Base-by-base conservation (phyloP, 1,140 invertebrate species). In the Macrostomum lignano region DNA sequence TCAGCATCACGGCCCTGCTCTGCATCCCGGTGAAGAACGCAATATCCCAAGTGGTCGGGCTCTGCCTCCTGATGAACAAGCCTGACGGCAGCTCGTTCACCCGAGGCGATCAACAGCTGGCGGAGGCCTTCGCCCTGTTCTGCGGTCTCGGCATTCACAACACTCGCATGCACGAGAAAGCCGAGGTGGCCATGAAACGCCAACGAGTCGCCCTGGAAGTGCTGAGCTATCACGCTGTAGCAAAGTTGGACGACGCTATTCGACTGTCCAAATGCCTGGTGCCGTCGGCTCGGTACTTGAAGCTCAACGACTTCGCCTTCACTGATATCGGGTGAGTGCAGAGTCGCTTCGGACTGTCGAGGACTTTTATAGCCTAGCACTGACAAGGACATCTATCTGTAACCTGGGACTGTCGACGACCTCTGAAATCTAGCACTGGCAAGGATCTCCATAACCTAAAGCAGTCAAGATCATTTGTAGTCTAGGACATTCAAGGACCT, bases 61-160 rank as follows among this genome's bases (percentile, higher is more conserved):
- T 91, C 1, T 81, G 81, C 21, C 78, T 91, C 63, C 82, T 88
- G 40, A 82, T 91, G 42, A 93, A 91, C 53, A 91, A 91, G 61
- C 43, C 72, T 28, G 70, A 76, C 49, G 73, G 68, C 51, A 69
- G 68, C 46, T 70, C 76, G 45, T 93, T 91, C 52, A 77, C 73
- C 1, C 62, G 71, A 4, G 68, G 70, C 38, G 82, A 93, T 51
- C 73, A 86, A 30, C 74, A 86, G n/a, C n/a, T n/a, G n/a, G n/a
- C n/a, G n/a, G 74, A 91, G 60, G 81, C 81, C 2, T 91, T 93
- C 55, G 79, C 79, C 20, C 86, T 91, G 38, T 93, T 91, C 53
- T 88, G 79, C 51, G 81, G 81, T 3, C 65, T 88, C 26, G 82
- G 81, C 1, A 91, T 93, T 35, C 78, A 88, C 53, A 91, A 93